phyloP scores from a whole-genome alignment of 2,888 invertebrate species.

The Archips xylosteana region DNA sequence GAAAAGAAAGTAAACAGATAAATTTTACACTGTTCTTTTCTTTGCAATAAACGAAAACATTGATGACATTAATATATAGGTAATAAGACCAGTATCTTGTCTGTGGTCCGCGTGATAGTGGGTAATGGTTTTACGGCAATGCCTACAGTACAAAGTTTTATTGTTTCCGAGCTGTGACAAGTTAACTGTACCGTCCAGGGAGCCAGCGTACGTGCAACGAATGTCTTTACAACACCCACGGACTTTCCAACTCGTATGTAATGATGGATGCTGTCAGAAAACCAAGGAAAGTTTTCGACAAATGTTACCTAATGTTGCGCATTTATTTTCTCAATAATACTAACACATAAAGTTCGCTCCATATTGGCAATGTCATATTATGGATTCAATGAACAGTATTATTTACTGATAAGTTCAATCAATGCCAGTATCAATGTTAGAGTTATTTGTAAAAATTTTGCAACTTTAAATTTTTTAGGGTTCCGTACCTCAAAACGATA shows the following conservation, averaged over 20 bases:
- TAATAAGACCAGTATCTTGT: neutral
- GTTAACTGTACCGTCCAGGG: neutral
- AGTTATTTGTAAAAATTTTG: too few relatives aligned
- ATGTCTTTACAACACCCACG: neutral
- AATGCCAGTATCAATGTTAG: too few relatives aligned
- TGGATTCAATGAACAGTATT: too few relatives aligned
- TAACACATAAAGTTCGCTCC: neutral
- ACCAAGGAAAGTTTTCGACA: constrained; percentile 1
- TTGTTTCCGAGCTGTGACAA: constrained; percentile 15
- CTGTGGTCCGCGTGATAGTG: neutral
- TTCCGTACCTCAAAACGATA: too few relatives aligned
- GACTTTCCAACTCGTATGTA: constrained; percentile 9
- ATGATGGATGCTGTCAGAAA: constrained; percentile 1
- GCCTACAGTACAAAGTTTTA: constrained; percentile 6
- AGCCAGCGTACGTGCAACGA: constrained; percentile 17
- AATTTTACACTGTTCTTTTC: too few relatives aligned
- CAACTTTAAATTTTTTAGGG: too few relatives aligned
- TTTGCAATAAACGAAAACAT: neutral
- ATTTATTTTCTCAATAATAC: neutral
- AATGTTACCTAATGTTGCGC: neutral
- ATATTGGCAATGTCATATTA: neutral
- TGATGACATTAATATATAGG: too few relatives aligned
- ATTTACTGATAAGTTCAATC: too few relatives aligned
- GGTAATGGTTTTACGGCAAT: constrained; percentile 9
- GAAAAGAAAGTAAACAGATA: too few relatives aligned